Base-by-base conservation (phyloP, 2,113 vertebrate species). In the Corythoichthys haematopterus region DNA sequence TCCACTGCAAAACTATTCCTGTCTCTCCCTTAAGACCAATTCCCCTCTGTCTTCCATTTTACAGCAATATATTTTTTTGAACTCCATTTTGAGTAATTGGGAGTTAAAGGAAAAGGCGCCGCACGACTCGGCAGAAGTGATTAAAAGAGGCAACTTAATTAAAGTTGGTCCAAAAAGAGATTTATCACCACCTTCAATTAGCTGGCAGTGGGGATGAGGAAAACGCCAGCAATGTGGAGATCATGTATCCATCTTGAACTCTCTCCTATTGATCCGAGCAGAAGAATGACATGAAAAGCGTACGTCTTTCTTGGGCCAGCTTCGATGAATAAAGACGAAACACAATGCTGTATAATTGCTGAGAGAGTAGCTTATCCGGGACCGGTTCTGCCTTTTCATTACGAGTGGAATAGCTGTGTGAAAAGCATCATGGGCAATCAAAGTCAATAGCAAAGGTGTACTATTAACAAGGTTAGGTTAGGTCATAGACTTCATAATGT, bases 111-210 rank as follows among this genome's bases (percentile, higher is more conserved):
- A 51, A n/a, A 8, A 4, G 7, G 40, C 40, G 37, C 14, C 35
- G 40, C 40, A 74, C 62, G 65, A 53, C 70, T 72, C 62, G 60
- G 33, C 47, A 67, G 33, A 64, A 60, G 64, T 72, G 60, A 68
- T 76, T 61, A 63, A 64, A 56, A 60, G 40, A 38, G 68, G 53
- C 40, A 72, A 40, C 73, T 79, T 76, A 70, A 79, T 82, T 82
- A 77, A 81, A 83, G 71, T 33, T 76, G 70, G 67, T 70, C 48
- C 72, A 70, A 68, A 72, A 56, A 48, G 63, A 64, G 13, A 78
- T 80, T 67, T 56, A 78, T 84, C 61, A 73, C 60, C 63, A 51
- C 56, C 65, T 52, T 81, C 66, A 74, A 38, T 69, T 64, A 70
- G 48, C 15, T 65, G 33, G 66, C 61, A 64, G 69, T 56, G 33